Base-by-base conservation (phyloP, 2,797 vertebrate genomes). In the Pyrocephalus nanus region DNA sequence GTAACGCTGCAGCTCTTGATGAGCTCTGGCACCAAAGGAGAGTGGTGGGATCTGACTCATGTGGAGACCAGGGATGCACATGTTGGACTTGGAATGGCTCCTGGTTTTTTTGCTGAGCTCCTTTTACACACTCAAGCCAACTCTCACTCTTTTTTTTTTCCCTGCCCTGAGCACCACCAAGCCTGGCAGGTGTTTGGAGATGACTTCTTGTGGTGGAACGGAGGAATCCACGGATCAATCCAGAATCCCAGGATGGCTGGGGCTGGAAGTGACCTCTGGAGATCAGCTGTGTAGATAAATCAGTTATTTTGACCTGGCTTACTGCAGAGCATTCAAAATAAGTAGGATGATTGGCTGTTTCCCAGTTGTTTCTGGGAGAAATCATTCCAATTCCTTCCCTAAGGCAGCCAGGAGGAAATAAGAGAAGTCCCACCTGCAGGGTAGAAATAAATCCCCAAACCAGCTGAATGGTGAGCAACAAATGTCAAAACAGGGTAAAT, bases 1-100 rank as follows among this genome's bases (percentile, higher is more conserved):
- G 54, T 57, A 61, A 58, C 0, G 0, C 16, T 12, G 22, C 9
- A 10, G 20, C 1, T 55, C 38, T 30, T 19, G 30, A 34, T 30
- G 30, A 48, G 23, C 47, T 71, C 29, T 7, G 43, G 40, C 30
- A n/a, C 32, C 1, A 2, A 48, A 72, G 43, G n/a, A 0, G 75
- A 47, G 15, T 2, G 34, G 6, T 19, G 12, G 9, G 7, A 18
- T 30, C 47, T 11, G 21, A 6, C 34, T 45, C 8, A 0, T n/a
- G 25, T 42, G 2, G 4, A n/a, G 54, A 25, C 6, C 42, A 40
- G 5, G 3, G 54, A 60, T 0, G 1, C 22, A 14, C 3, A 0
- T 5, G 40, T 36, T 51, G 58, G n/a, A 23, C 5, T 1, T 1
- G 22, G 29, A 75, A 55, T 1, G 3, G 11, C 22, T 54, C 47